Base-by-base conservation (phyloP, 2,113 vertebrate species). In the Burhinus bistriatus region DNA sequence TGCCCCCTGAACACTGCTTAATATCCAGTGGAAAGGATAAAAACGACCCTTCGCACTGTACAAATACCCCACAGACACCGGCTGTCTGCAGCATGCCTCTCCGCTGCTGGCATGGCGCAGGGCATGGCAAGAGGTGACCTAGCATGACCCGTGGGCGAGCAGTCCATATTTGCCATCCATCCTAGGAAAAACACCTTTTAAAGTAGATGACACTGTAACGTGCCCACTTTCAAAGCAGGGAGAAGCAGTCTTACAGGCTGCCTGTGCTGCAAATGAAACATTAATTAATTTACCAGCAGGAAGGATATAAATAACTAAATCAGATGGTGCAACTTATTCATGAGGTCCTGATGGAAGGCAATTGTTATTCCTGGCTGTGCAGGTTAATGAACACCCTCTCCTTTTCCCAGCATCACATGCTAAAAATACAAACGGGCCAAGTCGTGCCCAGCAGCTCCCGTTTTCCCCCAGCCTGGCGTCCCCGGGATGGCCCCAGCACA, bases 251-350 rank as follows among this genome's bases (percentile, higher is more conserved):
- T 40, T 29, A 66, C 2, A 11, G 90, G 88, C 89, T 72, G 90
- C 84, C 90, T 76, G 89, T 6, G 84, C 95, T 64, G 64, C 77
- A 36, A 89, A 78, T 32, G 58, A 82, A 72, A 94, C 97, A 78
- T 89, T 96, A 97, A 98, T 98, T 97, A 97, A 98, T 97, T 97
- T 96, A 70, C 96, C 97, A 94, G 98, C 97, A 97, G 97, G 96
- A 96, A 95, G 91, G 91, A 95, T 97, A 96, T 96, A 97, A 97
- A 98, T 98, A 98, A 95, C 82, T 8, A 4, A 65, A 82, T 95
- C 49, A 82, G 93, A 83, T 49, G 92, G 91, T 64, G 89, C 18
- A 58, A 55, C 40, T 85, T 64, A 49, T 57, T 92, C 93, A 45
- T 21, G 65, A 69, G 83, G 80, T 59, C 81, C 27, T 77, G n/a